These are phyloP conservation scores for Neodiprion virginianus DNA, from an alignment of 1,140 invertebrate genomes.

Conservation along the genomic window DNA sequence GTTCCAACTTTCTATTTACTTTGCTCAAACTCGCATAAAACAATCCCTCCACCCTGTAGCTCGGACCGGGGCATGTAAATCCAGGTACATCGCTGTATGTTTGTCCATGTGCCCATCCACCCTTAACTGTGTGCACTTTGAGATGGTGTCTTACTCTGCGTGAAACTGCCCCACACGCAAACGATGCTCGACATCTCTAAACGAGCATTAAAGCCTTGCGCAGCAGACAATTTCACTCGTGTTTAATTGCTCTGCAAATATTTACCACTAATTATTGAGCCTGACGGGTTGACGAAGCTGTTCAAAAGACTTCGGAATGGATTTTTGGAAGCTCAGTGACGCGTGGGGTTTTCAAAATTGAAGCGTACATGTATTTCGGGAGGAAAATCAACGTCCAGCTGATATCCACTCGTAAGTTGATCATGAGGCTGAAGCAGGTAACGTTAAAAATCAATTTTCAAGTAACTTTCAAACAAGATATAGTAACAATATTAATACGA, in stretches of 20 bases:
- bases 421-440: too few relatives aligned
- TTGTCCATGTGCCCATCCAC: neutral
- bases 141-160: neutral
- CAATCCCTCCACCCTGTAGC: neutral
- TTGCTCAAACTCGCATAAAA: neutral
- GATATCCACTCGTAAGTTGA: too few relatives aligned
- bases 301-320: neutral
- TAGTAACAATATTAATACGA: too few relatives aligned
- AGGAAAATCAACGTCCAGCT: too few relatives aligned
- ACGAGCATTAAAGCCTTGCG: too few relatives aligned
- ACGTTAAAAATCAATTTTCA: too few relatives aligned
- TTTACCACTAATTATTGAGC: neutral
- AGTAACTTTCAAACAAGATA: too few relatives aligned
- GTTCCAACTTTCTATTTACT: neutral
- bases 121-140: neutral
- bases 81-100: neutral
- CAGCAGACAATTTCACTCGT: neutral
- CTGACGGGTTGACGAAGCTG: neutral
- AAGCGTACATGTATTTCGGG: too few relatives aligned
- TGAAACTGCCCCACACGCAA: too few relatives aligned
- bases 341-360: too few relatives aligned
- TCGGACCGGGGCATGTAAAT: neutral
- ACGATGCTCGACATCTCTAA: too few relatives aligned
- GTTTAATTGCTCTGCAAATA: conserved; percentile 5
- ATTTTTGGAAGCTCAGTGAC: neutral